phyloP scores from a whole-genome alignment of 2,888 invertebrate species.

The Rosalia funebris region DNA sequence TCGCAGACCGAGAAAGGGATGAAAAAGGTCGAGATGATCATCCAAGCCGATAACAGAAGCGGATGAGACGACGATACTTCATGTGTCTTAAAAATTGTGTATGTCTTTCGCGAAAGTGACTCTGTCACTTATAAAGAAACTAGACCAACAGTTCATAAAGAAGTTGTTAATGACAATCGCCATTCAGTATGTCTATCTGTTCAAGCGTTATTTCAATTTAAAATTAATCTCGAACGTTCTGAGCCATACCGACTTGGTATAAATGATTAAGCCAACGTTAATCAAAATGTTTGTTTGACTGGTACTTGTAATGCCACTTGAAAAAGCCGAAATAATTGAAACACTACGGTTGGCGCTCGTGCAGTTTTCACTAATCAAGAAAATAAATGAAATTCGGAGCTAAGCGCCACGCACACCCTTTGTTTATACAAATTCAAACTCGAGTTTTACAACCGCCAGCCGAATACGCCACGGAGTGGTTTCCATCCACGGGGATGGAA shows the following conservation, averaged over 20 bases:
- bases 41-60: too few species aligned
- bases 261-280: constrained; percentile 2
- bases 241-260: background rate
- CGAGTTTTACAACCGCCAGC: background rate
- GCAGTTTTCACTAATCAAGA: constrained; percentile 2
- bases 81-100: too few species aligned
- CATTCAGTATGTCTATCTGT: too few species aligned
- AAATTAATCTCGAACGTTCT: too few species aligned
- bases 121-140: too few species aligned
- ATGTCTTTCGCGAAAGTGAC: too few species aligned
- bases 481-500: background rate
- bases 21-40: too few species aligned
- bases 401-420: background rate
- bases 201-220: too few species aligned
- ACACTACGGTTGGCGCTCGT: background rate
- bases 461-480: background rate
- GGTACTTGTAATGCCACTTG: constrained; percentile 4
- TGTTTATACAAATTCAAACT: constrained; percentile 4
- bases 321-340: constrained; percentile 5
- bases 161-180: too few species aligned
- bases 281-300: constrained; percentile 12
- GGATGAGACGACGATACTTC: too few species aligned
- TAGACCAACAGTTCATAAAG: too few species aligned
- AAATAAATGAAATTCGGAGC: background rate
- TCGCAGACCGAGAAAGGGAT: too few species aligned